Conservation (phyloP, 2,888 invertebrate genomes). For the Lasioglossum vierecki region DNA sequence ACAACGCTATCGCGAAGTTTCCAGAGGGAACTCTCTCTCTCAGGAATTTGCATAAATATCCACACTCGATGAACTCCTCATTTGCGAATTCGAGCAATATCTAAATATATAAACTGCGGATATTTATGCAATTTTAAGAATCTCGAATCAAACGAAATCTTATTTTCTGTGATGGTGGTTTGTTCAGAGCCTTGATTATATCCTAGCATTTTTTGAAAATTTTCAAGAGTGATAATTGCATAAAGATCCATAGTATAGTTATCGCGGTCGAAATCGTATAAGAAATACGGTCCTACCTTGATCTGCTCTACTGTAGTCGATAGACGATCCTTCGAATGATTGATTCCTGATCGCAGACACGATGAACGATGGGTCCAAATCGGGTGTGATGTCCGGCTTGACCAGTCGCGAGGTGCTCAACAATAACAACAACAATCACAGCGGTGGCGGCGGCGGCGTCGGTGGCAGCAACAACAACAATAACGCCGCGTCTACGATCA, state of each 20-base stretch:
- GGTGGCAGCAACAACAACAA: slow-evolving; percentile 73
- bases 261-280: background rate
- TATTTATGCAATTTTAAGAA: too few relatives aligned
- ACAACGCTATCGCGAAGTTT: too few relatives aligned
- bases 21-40: background rate
- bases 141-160: too few relatives aligned
- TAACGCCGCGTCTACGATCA: slow-evolving; percentile 81
- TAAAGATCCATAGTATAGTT: too few relatives aligned
- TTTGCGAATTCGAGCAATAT: background rate
- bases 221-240: too few relatives aligned
- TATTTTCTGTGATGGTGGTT: too few relatives aligned
- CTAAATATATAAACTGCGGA: too few relatives aligned
- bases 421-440: slow-evolving; percentile 71
- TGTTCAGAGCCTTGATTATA: too few relatives aligned
- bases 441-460: slow-evolving; percentile 35
- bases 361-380: slow-evolving; percentile 54
- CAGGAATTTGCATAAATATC: background rate
- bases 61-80: background rate
- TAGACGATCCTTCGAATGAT: slow-evolving; percentile 10
- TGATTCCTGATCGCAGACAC: slow-evolving; percentile 63
- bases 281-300: slow-evolving; percentile 5
- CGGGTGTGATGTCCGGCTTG: slow-evolving; percentile 55
- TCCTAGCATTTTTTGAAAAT: too few relatives aligned
- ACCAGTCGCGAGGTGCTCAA: slow-evolving; percentile 62
- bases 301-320: slow-evolving; percentile 57